phyloP scores from a whole-genome alignment of 2,888 invertebrate genomes.

The Tiphia femorata region DNA sequence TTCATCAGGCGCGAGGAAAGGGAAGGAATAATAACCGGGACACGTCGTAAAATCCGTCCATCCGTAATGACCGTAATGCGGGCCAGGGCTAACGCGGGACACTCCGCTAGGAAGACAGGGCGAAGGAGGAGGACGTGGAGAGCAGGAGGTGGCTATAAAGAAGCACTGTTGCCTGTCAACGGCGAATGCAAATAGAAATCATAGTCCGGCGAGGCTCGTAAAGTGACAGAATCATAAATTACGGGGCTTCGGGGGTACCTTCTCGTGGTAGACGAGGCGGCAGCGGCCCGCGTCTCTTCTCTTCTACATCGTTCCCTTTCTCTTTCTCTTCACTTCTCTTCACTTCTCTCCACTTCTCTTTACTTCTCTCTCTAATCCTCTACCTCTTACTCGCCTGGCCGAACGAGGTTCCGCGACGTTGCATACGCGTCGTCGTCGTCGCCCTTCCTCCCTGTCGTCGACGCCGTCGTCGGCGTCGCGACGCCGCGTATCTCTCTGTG shows the following conservation, averaged over 20 bases:
- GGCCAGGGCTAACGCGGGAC: background rate
- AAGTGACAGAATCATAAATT: slow-evolving; percentile 39
- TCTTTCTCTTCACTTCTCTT: background rate
- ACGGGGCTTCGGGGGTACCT: slow-evolving; percentile 13
- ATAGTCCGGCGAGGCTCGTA: slow-evolving; percentile 33
- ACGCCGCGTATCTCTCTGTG: slow-evolving; percentile 14
- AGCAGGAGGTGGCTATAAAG: slow-evolving; percentile 17
- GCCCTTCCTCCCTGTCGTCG: background rate
- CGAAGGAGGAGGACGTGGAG: background rate
- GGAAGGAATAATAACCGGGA: slow-evolving; percentile 24
- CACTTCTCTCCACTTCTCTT: no score
- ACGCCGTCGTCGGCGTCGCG: slow-evolving; percentile 2
- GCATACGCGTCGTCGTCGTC: background rate
- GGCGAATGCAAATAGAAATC: slow-evolving; percentile 48
- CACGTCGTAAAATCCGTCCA: slow-evolving; percentile 28
- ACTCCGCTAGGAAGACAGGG: background rate
- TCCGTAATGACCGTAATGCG: slow-evolving; percentile 25
- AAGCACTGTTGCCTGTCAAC: slow-evolving; percentile 28
- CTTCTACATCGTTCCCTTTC: background rate
- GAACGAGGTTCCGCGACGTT: background rate
- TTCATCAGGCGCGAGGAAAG: slow-evolving; percentile 2
- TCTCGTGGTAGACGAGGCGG: slow-evolving; percentile 6
- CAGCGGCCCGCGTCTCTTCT: slow-evolving; percentile 1
- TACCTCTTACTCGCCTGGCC: no score
- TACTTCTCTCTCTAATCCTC: no score